Evolutionary conservation across 2,113 vertebrate genomes (phyloP), one percentile per base, ranked within the genome.

Genomic region (Otocyon megalotis): DNA sequence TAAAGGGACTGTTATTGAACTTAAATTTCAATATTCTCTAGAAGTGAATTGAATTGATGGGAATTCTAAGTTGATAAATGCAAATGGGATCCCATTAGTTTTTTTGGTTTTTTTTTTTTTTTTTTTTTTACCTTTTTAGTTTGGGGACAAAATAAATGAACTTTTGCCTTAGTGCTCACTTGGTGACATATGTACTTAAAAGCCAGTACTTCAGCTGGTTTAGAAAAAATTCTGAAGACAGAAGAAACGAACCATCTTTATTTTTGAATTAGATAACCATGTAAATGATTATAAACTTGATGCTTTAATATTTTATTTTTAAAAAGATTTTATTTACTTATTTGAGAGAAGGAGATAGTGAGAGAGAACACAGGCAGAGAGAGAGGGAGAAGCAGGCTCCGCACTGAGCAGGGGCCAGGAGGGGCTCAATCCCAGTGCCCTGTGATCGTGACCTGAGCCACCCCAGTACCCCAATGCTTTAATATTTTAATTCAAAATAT

Each of bases 211-310:
- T 96, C 67, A 92, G 58, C 14, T 63, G 32, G n/a, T 85, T 89
- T 58, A 86, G 86, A 82, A 95, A 87, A 87, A 92, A 65, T 69
- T 69, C 28, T 85, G 17, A 90, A 95, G 35, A 69, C 26, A 88
- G 54, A 88, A 87, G 17, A 60, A 71, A 69, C 22, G n/a, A 74
- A 77, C 22, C 5, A 48, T 43, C 17, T 58, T 85, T 84, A 53
- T 69, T 95, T 89, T 97, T 35, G 0, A 37, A 37, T 79, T 81
- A 85, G 62, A 87, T 76, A 80, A 63, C 28, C 58, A 37, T 93
- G 30, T 93, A 84, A 43, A 65, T 93, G 37, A 67, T 96, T 93
- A 79, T 88, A 56, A 84, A n/a, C 5, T 62, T 74, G 74, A 56
- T 72, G n/a, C 54, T 74, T 93, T 94, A 79, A 53, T 91, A 72